Base-by-base conservation (phyloP, 2,888 invertebrate species). In the Melikaiella ostensackeni region DNA sequence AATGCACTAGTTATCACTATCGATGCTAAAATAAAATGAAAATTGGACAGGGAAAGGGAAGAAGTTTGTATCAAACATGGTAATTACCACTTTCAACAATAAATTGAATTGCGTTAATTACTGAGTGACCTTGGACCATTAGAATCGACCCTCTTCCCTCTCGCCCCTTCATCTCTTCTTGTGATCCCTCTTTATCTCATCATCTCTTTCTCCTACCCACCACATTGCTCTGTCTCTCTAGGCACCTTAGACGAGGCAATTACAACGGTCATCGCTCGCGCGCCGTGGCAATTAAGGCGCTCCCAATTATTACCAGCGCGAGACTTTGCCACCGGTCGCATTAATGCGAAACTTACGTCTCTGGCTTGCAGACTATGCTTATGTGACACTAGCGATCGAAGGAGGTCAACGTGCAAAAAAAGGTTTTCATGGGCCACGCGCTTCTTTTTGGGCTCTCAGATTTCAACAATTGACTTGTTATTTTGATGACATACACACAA, bases 231-330 rank as follows among this genome's bases (percentile, higher is more conserved):
- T 21, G 9, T 21, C 79, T 66, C 74, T 70, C 79, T 79, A 84
- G 79, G 84, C 84, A 86, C 87, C 88, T 89, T 86, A 86, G 87
- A 82, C 84, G 84, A 84, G 86, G 85, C 88, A 88, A 88, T 88
- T 88, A 86, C 86, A 88, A 86, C 87, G 88, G 88, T 88, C 88
- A 88, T 89, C 89, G 88, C 88, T 88, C 87, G 84, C 87, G 84
- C 87, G 82, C 86, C 86, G 84, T 85, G 86, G 89, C 88, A 89
- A 89, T 89, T 89, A 89, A 88, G 88, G 87, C 87, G 88, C 87
- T 87, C 87, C 88, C 87, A 88, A 89, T 90, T 89, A 90, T 89
- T 88, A 83, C 86, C 86, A 80, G 80, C 80, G 81, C 76, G 33
- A 57, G 35, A 57, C 33, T 50, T 35, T 21, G 3, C 74, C 42